Evolutionary conservation across 2,888 invertebrate genomes (phyloP).

Genomic region (Eristalinus aeneus): DNA sequence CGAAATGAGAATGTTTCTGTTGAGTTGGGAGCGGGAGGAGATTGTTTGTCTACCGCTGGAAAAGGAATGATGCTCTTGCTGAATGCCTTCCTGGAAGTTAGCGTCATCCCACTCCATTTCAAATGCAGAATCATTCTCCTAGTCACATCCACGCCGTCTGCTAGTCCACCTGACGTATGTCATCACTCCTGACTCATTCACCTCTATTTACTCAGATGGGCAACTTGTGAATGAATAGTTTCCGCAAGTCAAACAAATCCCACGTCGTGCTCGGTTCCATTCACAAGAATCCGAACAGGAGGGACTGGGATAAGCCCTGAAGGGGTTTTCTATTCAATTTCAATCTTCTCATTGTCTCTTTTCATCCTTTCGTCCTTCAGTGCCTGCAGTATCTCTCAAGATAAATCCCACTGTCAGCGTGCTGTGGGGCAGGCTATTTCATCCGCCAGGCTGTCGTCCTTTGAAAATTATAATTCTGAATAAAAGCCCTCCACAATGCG

Average conservation of each 20-base stretch:
- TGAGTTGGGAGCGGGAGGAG: neutral
- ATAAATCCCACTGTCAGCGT: conserved; percentile 30
- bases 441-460: conserved; percentile 3
- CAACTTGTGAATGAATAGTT: neutral
- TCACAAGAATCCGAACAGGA: neutral
- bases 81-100: too few species aligned
- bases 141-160: neutral
- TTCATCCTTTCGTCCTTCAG: neutral
- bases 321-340: neutral
- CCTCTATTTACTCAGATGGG: neutral
- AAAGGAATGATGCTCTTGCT: neutral
- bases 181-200: neutral
- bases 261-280: neutral
- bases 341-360: neutral
- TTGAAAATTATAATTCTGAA: conserved; percentile 58
- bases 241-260: neutral
- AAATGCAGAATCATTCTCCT: neutral
- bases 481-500: conserved; percentile 26
- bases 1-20: conserved; percentile 12
- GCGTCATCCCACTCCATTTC: too few species aligned
- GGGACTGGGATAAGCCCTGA: neutral
- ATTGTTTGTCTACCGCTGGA: conserved; percentile 10
- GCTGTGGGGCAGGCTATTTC: neutral
- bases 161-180: neutral
- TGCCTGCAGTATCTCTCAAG: neutral